phyloP scores from a whole-genome alignment of 2,797 vertebrate genomes.

The Graptemys geographica region DNA sequence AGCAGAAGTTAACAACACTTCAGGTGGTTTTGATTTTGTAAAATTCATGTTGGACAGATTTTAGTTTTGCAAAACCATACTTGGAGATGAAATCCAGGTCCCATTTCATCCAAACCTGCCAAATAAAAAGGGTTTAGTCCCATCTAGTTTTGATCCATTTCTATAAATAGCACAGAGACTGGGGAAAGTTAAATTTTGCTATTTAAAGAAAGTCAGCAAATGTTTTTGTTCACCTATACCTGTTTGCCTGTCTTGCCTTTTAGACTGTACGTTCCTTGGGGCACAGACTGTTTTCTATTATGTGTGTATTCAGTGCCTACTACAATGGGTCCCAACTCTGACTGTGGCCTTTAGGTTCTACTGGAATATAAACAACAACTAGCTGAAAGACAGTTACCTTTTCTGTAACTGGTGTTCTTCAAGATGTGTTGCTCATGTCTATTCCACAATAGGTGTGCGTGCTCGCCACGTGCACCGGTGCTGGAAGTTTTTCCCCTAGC shows the following conservation, averaged over 20 bases:
- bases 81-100: neutral
- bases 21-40: neutral
- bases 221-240: neutral
- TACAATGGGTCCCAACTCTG: conserved; percentile 10
- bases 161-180: neutral
- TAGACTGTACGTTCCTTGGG: conserved; percentile 2
- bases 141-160: neutral
- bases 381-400: neutral
- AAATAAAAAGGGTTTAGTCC: neutral
- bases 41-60: neutral
- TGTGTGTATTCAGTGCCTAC: neutral
- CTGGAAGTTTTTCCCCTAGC: too few species aligned
- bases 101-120: neutral
- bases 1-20: accelerated
- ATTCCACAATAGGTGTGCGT: too few species aligned
- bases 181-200: neutral
- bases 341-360: conserved; percentile 14
- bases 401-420: too few species aligned
- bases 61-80: neutral
- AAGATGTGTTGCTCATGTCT: too few species aligned
- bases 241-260: neutral
- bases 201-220: conserved; percentile 18
- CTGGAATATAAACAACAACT: conserved; percentile 14
- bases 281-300: neutral
- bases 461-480: too few species aligned